These are phyloP conservation scores for Bambusicola thoracicus DNA, from an alignment of 2,113 vertebrate species.

Conservation along the genomic window DNA sequence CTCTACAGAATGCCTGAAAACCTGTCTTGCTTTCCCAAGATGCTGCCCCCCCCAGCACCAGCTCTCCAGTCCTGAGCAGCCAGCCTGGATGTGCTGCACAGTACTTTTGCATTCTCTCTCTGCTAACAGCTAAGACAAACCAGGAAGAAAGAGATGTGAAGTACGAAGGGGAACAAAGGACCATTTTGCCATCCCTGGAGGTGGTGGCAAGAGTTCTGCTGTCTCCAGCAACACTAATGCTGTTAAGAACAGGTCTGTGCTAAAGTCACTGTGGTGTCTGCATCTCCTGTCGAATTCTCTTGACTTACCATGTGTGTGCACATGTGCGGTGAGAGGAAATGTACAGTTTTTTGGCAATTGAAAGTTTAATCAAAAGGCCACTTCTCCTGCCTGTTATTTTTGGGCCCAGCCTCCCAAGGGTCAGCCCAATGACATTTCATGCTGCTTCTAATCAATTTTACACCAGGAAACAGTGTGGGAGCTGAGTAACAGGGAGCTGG, in stretches of 20 bases:
- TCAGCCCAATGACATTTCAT: slow-evolving; percentile 62
- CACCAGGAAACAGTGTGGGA: slow-evolving; percentile 59
- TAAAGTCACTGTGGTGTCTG: neutral
- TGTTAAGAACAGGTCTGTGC: slow-evolving; percentile 16
- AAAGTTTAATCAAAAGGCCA: slow-evolving; percentile 71
- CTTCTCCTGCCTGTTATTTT: slow-evolving; percentile 61
- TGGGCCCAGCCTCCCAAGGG: slow-evolving; percentile 54
- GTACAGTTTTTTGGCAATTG: slow-evolving; percentile 49
- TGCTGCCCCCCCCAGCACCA: neutral
- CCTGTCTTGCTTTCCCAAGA: neutral
- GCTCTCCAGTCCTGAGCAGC: neutral
- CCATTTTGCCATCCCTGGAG: neutral
- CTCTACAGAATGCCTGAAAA: neutral
- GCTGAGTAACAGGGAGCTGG: slow-evolving; percentile 34
- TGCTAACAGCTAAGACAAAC: neutral
- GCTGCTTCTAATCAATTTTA: slow-evolving; percentile 73
- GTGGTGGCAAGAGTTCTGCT: slow-evolving; percentile 15
- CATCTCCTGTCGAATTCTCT: neutral
- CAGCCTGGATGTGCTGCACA: neutral
- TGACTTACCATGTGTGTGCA: slow-evolving; percentile 1
- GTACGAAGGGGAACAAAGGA: slow-evolving; percentile 52
- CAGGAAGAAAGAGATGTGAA: neutral
- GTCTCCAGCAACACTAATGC: slow-evolving; percentile 4
- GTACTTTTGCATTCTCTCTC: slow-evolving; percentile 26
- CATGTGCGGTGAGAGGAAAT: slow-evolving; percentile 16